Base-by-base conservation (phyloP, 2,113 vertebrate genomes). In the Irena cyanogastra region DNA sequence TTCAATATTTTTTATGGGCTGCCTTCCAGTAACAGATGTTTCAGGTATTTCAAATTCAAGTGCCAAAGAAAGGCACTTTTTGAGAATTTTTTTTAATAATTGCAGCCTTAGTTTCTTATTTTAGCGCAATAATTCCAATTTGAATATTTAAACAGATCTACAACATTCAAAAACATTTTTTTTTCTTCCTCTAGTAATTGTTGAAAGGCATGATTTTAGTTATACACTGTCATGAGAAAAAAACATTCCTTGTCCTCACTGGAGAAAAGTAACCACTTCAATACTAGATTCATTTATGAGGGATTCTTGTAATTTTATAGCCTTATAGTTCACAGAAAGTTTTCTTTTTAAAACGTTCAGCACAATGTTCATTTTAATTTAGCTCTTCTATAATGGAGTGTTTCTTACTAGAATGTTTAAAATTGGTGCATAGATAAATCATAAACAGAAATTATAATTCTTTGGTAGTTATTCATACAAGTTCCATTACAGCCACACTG, bases 401-500 rank as follows among this genome's bases (percentile, higher is more conserved):
- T 54, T 95, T 89, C 78, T 82, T 47, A 23, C 39, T 77, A 57
- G 68, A 77, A 87, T 91, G 71, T 95, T 96, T 96, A 92, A 68
- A 68, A 75, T 72, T 91, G 75, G 37, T 83, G 57, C 75, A 68
- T 42, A 89, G 91, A 95, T 97, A 94, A 96, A 96, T 96, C 89
- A 92, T 76, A 89, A 95, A 59, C 37, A 87, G 37, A 33, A 92
- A 95, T 95, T 96, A 92, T 95, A 97, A 93, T 95, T 96, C 77
- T 94, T 95, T 83, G 22, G 45, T 89, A 76, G 83, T 91, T 97
- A 93, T 97, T 97, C 71, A 39, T 95, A 50, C 20, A 59, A 96
- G 54, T 89, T 96, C 81, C 54, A 96, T 97, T 96, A 93, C 56
- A 93, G 68, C 52, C 85, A 91, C 59, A 54, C 72, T 87, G 86